phyloP scores from a whole-genome alignment of 2,888 invertebrate genomes.

The Thymelicus sylvestris region DNA sequence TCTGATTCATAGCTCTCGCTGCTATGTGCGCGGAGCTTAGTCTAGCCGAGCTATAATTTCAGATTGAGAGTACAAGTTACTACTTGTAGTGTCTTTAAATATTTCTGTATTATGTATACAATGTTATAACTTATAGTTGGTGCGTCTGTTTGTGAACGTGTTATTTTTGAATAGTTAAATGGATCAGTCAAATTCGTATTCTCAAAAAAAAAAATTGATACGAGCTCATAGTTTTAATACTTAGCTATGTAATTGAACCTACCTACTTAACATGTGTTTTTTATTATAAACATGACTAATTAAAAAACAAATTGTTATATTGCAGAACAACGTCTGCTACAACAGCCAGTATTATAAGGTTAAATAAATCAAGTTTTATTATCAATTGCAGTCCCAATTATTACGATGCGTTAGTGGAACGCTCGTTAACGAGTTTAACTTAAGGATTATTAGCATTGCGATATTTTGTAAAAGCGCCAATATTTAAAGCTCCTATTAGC shows the following conservation, averaged over 20 bases:
- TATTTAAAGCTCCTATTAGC: slow-evolving; percentile 46
- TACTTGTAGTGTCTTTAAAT: too few species aligned
- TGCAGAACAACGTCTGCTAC: not conserved
- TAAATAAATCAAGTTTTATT: slow-evolving; percentile 23
- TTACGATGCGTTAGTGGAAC: slow-evolving; percentile 27
- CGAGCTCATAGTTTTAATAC: too few species aligned
- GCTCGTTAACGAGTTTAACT: slow-evolving; percentile 11
- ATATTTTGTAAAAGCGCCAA: slow-evolving; percentile 33
- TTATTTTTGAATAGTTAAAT: too few species aligned
- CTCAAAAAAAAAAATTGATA: not conserved
- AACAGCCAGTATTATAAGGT: slow-evolving; percentile 4
- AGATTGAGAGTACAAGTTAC: slow-evolving; percentile 10
- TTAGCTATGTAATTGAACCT: too few species aligned
- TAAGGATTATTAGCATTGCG: slow-evolving; percentile 14
- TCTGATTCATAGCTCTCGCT: slow-evolving; percentile 69
- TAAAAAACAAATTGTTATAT: too few species aligned
- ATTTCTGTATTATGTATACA: too few species aligned
- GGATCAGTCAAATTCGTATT: too few species aligned
- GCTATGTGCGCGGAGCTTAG: slow-evolving; percentile 55
- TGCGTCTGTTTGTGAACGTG: too few species aligned
- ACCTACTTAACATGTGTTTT: too few species aligned
- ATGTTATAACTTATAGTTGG: too few species aligned
- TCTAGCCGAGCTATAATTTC: slow-evolving; percentile 26
- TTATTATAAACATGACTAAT: too few species aligned
- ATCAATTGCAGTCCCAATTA: slow-evolving; percentile 21